Evolutionary conservation across 1,140 invertebrate genomes (phyloP).

Genomic region (Pseudomyrmex flavicornis): DNA sequence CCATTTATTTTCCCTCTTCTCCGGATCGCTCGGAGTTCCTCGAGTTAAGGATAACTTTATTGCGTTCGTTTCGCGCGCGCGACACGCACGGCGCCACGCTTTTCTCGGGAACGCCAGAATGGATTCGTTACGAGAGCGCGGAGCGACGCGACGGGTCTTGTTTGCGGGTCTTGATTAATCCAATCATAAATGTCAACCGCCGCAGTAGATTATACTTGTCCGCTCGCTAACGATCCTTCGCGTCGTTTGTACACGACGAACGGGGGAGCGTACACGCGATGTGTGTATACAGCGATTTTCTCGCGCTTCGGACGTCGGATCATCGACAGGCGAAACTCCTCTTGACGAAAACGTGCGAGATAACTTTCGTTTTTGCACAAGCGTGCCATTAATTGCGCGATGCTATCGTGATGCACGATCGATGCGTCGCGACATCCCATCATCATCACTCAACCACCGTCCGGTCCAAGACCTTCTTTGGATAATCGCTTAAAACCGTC

Average conservation of each 20-base stretch:
- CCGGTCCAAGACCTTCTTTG: constrained; percentile 57
- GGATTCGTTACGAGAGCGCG: constrained; percentile 18
- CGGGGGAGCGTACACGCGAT: neutral
- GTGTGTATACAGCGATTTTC: constrained; percentile 27
- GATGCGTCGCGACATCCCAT: constrained; percentile 53
- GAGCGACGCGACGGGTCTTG: constrained; percentile 38
- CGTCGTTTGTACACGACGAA: neutral
- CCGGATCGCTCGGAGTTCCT: constrained; percentile 26
- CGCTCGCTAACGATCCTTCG: constrained; percentile 17
- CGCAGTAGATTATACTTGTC: constrained; percentile 30
- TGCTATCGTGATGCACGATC: constrained; percentile 45
- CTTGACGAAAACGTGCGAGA: constrained; percentile 24
- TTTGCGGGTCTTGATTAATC: constrained; percentile 74
- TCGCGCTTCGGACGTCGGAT: constrained; percentile 35
- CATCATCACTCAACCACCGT: constrained; percentile 47
- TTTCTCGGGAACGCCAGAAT: neutral
- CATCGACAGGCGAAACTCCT: neutral
- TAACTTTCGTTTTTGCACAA: constrained; percentile 21
- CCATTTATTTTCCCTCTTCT: constrained; percentile 35
- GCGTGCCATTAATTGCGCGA: constrained; percentile 20
- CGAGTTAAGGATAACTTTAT: constrained; percentile 45
- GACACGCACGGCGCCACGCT: too few relatives aligned
- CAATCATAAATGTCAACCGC: constrained; percentile 70
- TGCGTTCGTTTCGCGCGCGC: constrained; percentile 6
- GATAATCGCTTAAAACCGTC: constrained; percentile 66